Evolutionary conservation across 2,113 vertebrate genomes (phyloP).

Genomic region (Oreochromis spilurus): DNA sequence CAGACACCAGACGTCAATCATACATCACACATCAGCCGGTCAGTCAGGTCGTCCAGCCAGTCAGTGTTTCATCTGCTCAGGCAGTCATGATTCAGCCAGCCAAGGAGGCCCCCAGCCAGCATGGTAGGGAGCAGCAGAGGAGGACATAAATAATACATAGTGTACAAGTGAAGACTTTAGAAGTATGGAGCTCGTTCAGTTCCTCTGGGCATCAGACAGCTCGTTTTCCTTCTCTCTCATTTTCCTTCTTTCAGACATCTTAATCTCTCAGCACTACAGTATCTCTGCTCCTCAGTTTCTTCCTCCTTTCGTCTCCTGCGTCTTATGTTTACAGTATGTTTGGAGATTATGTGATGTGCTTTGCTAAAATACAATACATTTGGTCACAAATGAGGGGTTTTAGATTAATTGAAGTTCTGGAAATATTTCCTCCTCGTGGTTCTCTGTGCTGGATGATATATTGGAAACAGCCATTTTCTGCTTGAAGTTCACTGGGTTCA

Average conservation of each 20-base stretch:
- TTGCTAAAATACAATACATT: neutral
- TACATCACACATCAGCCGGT: neutral
- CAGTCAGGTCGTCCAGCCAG: neutral
- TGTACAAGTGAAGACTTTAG: conserved; percentile 40
- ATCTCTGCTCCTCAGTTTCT: neutral
- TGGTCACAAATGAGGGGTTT: neutral
- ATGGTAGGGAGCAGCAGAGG: neutral
- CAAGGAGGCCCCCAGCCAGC: neutral
- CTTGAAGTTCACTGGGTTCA: conserved; percentile 33
- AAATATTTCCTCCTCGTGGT: neutral
- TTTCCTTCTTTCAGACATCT: neutral
- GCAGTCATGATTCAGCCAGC: neutral
- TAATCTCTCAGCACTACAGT: neutral
- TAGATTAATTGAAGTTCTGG: neutral
- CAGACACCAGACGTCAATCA: neutral
- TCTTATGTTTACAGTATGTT: neutral
- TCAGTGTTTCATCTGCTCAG: conserved; percentile 12
- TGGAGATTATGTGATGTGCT: neutral
- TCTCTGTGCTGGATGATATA: neutral
- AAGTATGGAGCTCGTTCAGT: conserved; percentile 12
- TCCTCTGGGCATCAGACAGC: conserved; percentile 21
- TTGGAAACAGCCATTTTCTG: neutral
- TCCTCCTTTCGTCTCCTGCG: neutral
- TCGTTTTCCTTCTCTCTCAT: neutral
- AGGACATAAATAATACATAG: conserved; percentile 46